phyloP scores from a whole-genome alignment of 1,140 invertebrate species.

The Saxidomus purpurata region DNA sequence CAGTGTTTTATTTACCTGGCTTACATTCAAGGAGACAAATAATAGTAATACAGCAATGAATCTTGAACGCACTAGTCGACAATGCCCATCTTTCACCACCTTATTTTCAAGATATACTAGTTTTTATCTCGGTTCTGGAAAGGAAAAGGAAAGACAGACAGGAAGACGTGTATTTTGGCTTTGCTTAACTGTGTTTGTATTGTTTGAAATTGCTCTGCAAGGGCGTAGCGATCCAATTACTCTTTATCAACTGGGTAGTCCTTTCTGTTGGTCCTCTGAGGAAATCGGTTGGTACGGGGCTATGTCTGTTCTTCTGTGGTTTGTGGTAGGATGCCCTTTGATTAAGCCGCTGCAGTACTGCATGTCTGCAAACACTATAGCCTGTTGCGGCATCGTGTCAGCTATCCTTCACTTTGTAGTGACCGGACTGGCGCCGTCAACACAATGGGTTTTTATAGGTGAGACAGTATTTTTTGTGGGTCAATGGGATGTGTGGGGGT shows the following conservation, averaged over 20 bases:
- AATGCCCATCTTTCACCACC: background rate
- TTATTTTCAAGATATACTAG: background rate
- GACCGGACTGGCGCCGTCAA: background rate
- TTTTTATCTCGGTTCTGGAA: background rate
- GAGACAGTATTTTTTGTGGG: background rate
- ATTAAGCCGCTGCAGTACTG: constrained; percentile 21
- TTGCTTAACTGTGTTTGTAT: background rate
- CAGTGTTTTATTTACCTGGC: background rate
- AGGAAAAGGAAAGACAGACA: background rate
- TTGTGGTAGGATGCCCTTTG: background rate
- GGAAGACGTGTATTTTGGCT: constrained; percentile 18
- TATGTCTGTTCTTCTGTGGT: background rate
- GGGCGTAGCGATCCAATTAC: background rate
- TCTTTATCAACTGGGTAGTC: constrained; percentile 22
- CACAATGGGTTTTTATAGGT: constrained; percentile 3
- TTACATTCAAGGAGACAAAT: background rate
- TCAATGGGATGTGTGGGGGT: too few species aligned
- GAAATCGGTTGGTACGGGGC: constrained; percentile 1
- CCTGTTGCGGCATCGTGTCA: constrained; percentile 15
- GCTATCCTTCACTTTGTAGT: background rate
- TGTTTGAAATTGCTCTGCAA: background rate
- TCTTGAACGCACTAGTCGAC: background rate
- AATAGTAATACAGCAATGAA: background rate
- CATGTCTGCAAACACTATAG: background rate
- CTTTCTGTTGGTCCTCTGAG: constrained; percentile 35